Base-by-base conservation (phyloP, 1,140 invertebrate genomes). In the Drosophila subobscura region DNA sequence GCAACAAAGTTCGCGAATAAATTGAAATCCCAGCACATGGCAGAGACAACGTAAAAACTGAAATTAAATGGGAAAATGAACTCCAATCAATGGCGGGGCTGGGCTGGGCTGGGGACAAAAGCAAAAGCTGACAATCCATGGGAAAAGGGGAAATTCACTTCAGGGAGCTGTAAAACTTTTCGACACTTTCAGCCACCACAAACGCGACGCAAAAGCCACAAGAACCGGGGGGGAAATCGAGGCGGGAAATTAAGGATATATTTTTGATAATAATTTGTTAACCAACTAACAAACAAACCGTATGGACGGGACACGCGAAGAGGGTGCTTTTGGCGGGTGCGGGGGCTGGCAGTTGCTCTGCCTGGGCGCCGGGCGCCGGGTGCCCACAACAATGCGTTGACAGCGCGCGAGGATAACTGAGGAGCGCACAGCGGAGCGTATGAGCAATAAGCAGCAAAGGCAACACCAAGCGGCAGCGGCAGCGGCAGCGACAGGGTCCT, bases 391-490 rank as follows among this genome's bases (percentile, higher is more conserved):
- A 88, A 88, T 78, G 66, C 81, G 63, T 86, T 86, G 73, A 78
- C 81, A 86, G 74, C 59, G 74, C 83, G 57, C 83, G 88, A 83
- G 83, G 78, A 86, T 88, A 88, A 86, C 83, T 88, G 80, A 85
- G 23, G 52, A 61, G 80, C 72, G 76, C 81, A 80, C 81, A 33
- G 1, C 33, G 33, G 81, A 68, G 83, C 83, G 83, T 88, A 83
- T 88, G 78, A 88, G 83, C 78, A 88, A 79, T 59, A 37, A 37
- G 78, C 83, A 59, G 61, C 56, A 53, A 61, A 68, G 50, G 49
- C 54, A 67, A 80, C 8, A 10, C 29, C 33, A 37, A 37, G 12
- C 16, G 33, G 3, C 33, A 37, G 33, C 29, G 29, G 8, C 29
- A 37, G 33, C 3, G 33, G 4, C 33, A 37, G 33, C 33, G 33